Conservation (phyloP, 2,888 invertebrate genomes). For the Drosophila maculinotata region DNA sequence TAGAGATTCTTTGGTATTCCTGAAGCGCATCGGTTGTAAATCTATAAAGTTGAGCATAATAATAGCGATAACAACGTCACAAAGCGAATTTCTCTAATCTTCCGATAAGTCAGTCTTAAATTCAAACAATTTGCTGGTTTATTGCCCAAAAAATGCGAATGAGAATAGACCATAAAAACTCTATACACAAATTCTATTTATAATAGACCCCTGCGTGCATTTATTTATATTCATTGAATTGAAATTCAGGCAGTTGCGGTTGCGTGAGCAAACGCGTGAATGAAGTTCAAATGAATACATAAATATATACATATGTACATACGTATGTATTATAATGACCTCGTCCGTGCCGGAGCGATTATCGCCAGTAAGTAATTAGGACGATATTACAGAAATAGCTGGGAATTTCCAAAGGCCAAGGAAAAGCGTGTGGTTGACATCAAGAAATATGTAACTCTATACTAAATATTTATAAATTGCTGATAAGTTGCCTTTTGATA, state of each 20-base stretch:
- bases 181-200: constrained; percentile 34
- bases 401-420: constrained; percentile 59
- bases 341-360: constrained; percentile 9
- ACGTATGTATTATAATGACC: constrained; percentile 10
- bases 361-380: constrained; percentile 16
- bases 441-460: background rate
- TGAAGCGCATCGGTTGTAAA: no score
- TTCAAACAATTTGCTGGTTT: background rate
- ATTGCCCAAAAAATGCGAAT: constrained; percentile 5
- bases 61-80: background rate
- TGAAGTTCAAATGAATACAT: background rate
- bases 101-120: background rate
- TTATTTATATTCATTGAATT: constrained; percentile 44
- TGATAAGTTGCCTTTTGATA: constrained; percentile 28
- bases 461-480: background rate
- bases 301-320: background rate
- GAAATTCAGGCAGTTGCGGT: constrained; percentile 4
- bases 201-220: constrained; percentile 35
- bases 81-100: background rate
- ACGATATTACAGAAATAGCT: constrained; percentile 47
- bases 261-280: constrained; percentile 33
- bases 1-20: no score
- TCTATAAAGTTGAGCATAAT: background rate
- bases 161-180: background rate
- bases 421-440: background rate